Percentiles rank a stretch among this genome's conserved stretches.
These are phyloP conservation scores for Drosophila asahinai DNA, from an alignment of 1,140 invertebrate genomes.

Conservation along the genomic window DNA sequence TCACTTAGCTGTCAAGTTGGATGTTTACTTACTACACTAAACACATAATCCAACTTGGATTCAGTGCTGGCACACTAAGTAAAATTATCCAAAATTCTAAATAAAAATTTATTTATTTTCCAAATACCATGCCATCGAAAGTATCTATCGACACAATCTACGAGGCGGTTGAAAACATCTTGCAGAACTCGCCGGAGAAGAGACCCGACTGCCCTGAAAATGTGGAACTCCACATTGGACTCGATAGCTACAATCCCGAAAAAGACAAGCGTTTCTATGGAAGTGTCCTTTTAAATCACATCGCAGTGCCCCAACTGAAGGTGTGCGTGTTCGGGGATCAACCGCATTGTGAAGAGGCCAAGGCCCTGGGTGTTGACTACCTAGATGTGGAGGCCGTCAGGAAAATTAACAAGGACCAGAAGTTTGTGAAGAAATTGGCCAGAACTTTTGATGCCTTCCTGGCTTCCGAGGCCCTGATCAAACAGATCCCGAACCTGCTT, in stretches of 20 bases:
- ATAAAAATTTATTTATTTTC: not conserved
- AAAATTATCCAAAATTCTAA: not conserved
- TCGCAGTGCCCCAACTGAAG: conserved; percentile 16
- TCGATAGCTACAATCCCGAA: conserved; percentile 14
- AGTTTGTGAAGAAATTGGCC: conserved; percentile 9
- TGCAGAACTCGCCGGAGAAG: not conserved
- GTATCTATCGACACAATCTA: conserved; percentile 6
- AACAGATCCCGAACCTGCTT: not conserved
- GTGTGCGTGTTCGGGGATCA: conserved; percentile 23
- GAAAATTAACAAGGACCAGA: not conserved
- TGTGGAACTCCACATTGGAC: conserved; percentile 23
- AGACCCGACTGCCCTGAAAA: not conserved
- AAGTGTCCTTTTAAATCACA: conserved; percentile 14
- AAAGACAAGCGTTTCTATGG: conserved; percentile 2
- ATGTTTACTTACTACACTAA: too few species aligned
- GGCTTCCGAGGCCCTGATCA: conserved; percentile 13
- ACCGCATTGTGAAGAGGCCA: conserved; percentile 16
- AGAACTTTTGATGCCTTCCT: conserved; percentile 11
- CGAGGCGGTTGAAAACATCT: not conserved
- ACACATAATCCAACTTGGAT: not conserved
- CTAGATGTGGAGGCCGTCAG: conserved; percentile 7
- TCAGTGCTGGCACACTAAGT: not conserved
- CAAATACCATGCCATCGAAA: conserved; percentile 4
- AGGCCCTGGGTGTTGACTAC: conserved; percentile 2
- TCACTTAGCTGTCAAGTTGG: not conserved